Evolutionary conservation across 2,888 invertebrate species (phyloP).

Genomic region (Petrolisthes manimaculis): DNA sequence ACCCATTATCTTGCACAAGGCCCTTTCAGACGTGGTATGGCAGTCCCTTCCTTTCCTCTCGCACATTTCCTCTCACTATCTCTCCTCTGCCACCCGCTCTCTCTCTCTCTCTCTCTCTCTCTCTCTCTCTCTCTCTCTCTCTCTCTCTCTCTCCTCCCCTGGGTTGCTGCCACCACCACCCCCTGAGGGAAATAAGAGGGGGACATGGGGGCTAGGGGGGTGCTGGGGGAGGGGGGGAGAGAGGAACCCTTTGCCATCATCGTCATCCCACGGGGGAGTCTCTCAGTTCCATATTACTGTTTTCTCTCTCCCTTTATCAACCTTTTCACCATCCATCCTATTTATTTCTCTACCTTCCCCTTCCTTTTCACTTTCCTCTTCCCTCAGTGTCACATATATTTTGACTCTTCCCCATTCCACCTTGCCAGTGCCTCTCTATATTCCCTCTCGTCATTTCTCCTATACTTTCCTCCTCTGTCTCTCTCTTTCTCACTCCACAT

Average conservation of each 20-base stretch:
- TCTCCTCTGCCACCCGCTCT: neutral
- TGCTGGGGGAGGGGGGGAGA: no score
- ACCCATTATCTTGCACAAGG: no score
- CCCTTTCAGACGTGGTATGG: no score
- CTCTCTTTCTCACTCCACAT: neutral
- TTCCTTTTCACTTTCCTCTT: no score
- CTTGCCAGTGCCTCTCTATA: neutral
- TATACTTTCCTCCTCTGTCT: neutral
- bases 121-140: constrained; percentile 21
- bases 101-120: neutral
- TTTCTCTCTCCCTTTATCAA: constrained; percentile 17
- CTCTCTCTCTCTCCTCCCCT: constrained; percentile 4
- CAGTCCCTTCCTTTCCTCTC: neutral
- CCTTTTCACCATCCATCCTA: neutral
- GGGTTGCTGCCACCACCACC: neutral
- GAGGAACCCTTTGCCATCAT: no score
- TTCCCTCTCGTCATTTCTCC: neutral
- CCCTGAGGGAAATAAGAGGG: no score
- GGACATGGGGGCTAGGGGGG: no score
- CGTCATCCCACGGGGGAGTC: no score
- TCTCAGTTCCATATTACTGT: neutral
- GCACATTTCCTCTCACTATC: neutral
- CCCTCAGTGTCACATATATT: neutral
- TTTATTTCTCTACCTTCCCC: no score
- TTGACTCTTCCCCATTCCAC: neutral